Evolutionary conservation across 1,140 invertebrate genomes (phyloP), one percentile per base, ranked within the genome.

Genomic region (Pomacea maculata): DNA sequence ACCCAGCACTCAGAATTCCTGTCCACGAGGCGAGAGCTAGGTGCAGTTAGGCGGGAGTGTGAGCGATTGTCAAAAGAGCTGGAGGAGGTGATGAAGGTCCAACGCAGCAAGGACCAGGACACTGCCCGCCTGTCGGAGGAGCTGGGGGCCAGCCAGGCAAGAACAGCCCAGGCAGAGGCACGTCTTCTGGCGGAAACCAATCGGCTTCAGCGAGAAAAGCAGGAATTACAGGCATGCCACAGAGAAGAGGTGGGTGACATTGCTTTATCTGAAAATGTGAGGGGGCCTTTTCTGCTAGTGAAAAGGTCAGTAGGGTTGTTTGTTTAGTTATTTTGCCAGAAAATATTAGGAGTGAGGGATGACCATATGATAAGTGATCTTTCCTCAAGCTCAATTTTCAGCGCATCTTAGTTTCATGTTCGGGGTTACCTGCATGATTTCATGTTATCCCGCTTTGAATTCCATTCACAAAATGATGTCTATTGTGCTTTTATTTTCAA

Each of bases 1-100:
- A 86, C 86, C 17, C 87, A 88, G 82, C 87, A 89, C 80, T 78
- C 78, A 15, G 88, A 89, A 76, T 85, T 89, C 34, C 85, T 86
- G 81, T 73, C 83, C 14, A 85, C 87, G 17, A 72, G 86, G 63
- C 81, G 87, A 29, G 84, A 86, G 77, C 79, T 89, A 45, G 83
- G 87, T 8, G 83, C 88, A 67, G 65, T 79, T 0, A 82, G 86
- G 65, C 77, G 87, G 21, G 88, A 89, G 68, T 81, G 85, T 67
- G 88, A 89, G 63, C 82, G 85, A 25, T 64, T 87, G 21, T 78
- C 80, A 0, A 80, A 87, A 45, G 87, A 89, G 76, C 64, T 86
- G 63, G 88, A 89, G 52, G 88, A 88, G 74, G 64, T 75, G n/a
- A 45, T 68, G 29, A 64, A 82, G 17, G 65, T 83, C 65, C 86